phyloP scores from a whole-genome alignment of 2,888 invertebrate species.

The Caenorhabditis sp. region DNA sequence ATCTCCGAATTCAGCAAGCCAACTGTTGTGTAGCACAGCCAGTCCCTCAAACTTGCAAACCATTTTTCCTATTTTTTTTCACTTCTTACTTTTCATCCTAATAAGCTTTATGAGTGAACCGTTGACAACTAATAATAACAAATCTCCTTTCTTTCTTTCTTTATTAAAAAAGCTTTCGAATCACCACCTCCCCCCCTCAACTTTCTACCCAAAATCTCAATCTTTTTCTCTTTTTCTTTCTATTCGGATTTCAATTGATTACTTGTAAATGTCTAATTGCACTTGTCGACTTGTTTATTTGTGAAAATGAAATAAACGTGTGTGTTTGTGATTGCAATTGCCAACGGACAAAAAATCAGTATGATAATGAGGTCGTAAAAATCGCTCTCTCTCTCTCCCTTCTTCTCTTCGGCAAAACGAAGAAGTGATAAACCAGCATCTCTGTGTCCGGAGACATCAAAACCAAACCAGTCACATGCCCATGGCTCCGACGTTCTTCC shows the following conservation, averaged over 20 bases:
- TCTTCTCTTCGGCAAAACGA: background rate
- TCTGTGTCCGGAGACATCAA: constrained; percentile 27
- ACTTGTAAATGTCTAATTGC: constrained; percentile 33
- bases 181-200: background rate
- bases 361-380: constrained; percentile 31
- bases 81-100: background rate
- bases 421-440: constrained; percentile 14
- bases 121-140: background rate
- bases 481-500: constrained; percentile 39
- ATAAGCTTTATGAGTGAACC: constrained; percentile 26
- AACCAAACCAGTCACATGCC: constrained; percentile 47
- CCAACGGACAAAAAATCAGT: background rate
- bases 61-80: background rate
- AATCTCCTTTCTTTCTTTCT: no score
- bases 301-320: constrained; percentile 22
- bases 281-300: constrained; percentile 35
- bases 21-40: constrained; percentile 67
- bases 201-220: constrained; percentile 31
- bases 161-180: no score
- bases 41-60: no score
- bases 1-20: constrained; percentile 65
- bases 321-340: background rate
- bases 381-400: no score
- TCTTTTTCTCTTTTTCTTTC: constrained; percentile 12
- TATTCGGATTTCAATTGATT: constrained; percentile 6